A percentile compares a stretch with the other conserved stretches of the same genome.
Evolutionary conservation across 2,797 vertebrate genomes (phyloP).

Genomic region (Acanthornis magna): DNA sequence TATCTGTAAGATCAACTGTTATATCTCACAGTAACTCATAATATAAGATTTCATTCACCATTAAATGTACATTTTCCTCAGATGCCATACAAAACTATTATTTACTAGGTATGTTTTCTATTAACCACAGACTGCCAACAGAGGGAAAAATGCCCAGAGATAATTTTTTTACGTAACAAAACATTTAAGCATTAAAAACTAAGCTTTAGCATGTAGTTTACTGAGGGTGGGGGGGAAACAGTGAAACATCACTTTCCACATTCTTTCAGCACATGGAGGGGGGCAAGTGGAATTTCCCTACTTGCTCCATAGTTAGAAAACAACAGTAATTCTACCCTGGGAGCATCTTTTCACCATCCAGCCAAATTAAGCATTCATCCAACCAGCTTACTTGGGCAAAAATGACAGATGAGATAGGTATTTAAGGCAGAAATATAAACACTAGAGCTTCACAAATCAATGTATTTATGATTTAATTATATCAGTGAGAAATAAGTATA

Average conservation of each 20-base stretch:
- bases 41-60: conserved; percentile 72
- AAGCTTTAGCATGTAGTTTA: not conserved
- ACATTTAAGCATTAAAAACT: not conserved
- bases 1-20: conserved; percentile 73
- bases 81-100: conserved; percentile 51
- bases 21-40: conserved; percentile 68
- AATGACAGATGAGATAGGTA: not conserved
- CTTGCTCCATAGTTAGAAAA: not conserved
- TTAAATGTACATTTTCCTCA: conserved; percentile 70
- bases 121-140: conserved; percentile 58
- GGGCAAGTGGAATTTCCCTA: not conserved
- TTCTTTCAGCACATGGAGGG: not conserved
- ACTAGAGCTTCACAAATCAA: not conserved
- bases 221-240: rapidly evolving
- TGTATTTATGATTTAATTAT: not conserved
- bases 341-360: not conserved
- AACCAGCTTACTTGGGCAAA: not conserved
- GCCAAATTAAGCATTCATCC: conserved; percentile 5
- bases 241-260: not conserved
- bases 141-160: conserved; percentile 38
- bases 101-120: conserved; percentile 66
- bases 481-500: not conserved
- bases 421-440: not conserved
- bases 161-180: conserved; percentile 2
- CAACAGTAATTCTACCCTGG: not conserved